Evolutionary conservation across 2,888 invertebrate species (phyloP).

Genomic region (Merodon equestris): DNA sequence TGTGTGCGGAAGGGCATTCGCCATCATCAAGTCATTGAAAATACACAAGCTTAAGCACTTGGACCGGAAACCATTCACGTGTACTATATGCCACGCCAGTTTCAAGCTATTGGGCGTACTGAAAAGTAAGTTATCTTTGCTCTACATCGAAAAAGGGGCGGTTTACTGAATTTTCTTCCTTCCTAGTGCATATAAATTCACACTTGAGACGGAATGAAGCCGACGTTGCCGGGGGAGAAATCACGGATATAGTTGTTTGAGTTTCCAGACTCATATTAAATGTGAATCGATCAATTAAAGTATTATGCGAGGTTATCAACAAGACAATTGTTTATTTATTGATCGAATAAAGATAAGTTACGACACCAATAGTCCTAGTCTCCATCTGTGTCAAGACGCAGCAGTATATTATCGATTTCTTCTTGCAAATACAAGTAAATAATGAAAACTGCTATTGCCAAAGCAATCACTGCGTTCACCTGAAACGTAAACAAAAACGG

Average conservation of each 20-base stretch:
- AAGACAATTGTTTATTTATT: too few species aligned
- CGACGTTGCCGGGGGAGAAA: slow-evolving; percentile 6
- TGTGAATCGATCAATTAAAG: too few species aligned
- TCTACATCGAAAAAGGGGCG: background rate
- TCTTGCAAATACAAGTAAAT: slow-evolving; percentile 67
- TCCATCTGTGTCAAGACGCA: slow-evolving; percentile 17
- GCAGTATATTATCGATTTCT: slow-evolving; percentile 57
- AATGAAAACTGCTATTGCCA: slow-evolving; percentile 67
- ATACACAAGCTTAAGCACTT: slow-evolving; percentile 31
- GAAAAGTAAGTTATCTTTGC: slow-evolving; percentile 37
- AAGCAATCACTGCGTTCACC: slow-evolving; percentile 66
- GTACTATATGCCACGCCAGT: slow-evolving; percentile 29
- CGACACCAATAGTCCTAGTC: too few species aligned
- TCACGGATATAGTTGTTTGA: slow-evolving; percentile 15
- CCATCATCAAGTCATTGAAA: slow-evolving; percentile 26
- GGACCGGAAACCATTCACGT: slow-evolving; percentile 19
- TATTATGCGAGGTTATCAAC: too few species aligned
- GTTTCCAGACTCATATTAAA: background rate
- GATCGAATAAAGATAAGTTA: background rate
- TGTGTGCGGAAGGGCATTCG: slow-evolving; percentile 31
- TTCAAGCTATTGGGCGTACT: slow-evolving; percentile 26
- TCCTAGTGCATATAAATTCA: slow-evolving; percentile 30
- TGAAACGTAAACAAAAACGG: slow-evolving; percentile 41
- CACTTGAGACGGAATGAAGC: slow-evolving; percentile 27
- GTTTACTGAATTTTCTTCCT: background rate